Percentiles rank a stretch among this genome's conserved stretches.
phyloP scores from a whole-genome alignment of 1,140 invertebrate genomes.

The Odontomachus brunneus region DNA sequence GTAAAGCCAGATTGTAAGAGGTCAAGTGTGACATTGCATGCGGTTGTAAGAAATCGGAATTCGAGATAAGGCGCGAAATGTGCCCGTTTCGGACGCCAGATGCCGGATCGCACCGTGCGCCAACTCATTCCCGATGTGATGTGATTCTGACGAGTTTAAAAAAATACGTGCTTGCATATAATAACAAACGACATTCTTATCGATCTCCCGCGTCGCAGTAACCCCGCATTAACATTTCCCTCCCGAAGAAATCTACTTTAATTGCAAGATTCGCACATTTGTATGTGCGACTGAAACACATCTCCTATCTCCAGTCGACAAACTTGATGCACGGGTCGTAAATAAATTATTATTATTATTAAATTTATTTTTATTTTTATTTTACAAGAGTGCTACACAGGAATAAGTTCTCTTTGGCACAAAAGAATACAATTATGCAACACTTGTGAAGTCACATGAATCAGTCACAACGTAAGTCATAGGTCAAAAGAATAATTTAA shows the following conservation, averaged over 20 bases:
- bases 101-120: neutral
- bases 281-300: neutral
- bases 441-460: too few species aligned
- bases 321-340: too few species aligned
- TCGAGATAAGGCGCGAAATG: conserved; percentile 49
- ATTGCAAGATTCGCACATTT: neutral
- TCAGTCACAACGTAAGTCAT: too few species aligned
- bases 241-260: neutral
- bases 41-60: conserved; percentile 54
- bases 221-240: neutral
- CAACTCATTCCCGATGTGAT: conserved; percentile 3
- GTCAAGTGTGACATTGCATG: conserved; percentile 62
- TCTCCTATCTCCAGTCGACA: too few species aligned
- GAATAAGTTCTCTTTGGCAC: too few species aligned
- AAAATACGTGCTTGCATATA: neutral
- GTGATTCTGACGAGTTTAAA: neutral
- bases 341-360: too few species aligned
- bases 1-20: conserved; percentile 54
- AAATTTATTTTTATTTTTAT: too few species aligned
- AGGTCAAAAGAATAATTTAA: too few species aligned
- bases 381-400: too few species aligned
- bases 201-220: neutral
- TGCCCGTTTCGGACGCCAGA: conserved; percentile 20
- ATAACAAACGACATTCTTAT: neutral
- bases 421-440: too few species aligned